Percentiles rank a stretch among this genome's conserved stretches.
Conservation (phyloP, 1,140 invertebrate species). For the Drosophila varians region DNA sequence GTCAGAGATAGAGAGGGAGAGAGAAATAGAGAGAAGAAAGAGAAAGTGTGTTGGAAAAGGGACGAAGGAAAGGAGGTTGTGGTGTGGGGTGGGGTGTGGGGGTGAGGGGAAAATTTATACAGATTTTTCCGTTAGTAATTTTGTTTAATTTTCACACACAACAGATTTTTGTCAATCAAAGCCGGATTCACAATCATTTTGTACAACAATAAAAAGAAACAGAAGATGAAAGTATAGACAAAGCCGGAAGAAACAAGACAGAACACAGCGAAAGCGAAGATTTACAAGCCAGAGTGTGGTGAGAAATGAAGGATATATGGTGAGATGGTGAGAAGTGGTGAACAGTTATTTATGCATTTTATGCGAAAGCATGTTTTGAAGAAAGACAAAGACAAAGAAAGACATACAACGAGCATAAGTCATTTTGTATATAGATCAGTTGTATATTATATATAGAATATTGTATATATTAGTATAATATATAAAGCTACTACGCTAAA, state of each 20-base stretch:
- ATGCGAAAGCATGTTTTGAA: slow-evolving; percentile 77
- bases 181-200: slow-evolving; percentile 58
- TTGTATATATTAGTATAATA: slow-evolving; percentile 21
- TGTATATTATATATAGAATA: slow-evolving; percentile 8
- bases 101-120: slow-evolving; percentile 59
- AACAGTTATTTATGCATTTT: slow-evolving; percentile 59
- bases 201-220: slow-evolving; percentile 24
- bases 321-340: slow-evolving; percentile 27
- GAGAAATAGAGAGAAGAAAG: slow-evolving; percentile 25
- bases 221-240: slow-evolving; percentile 6
- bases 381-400: slow-evolving; percentile 76
- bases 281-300: slow-evolving; percentile 11
- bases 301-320: slow-evolving; percentile 2
- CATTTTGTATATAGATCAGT: slow-evolving; percentile 57
- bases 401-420: slow-evolving; percentile 83
- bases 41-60: slow-evolving; percentile 28
- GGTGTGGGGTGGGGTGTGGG: slow-evolving; percentile 1
- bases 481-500: slow-evolving; percentile 29
- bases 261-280: slow-evolving; percentile 3
- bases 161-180: slow-evolving; percentile 27
- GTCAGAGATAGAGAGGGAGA: slow-evolving; percentile 23
- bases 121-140: slow-evolving; percentile 78
- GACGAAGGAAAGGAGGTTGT: slow-evolving; percentile 8
- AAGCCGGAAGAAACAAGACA: slow-evolving; percentile 1
- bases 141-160: slow-evolving; percentile 37